phyloP scores from a whole-genome alignment of 2,888 invertebrate genomes.

The Latrodectus hesperus region DNA sequence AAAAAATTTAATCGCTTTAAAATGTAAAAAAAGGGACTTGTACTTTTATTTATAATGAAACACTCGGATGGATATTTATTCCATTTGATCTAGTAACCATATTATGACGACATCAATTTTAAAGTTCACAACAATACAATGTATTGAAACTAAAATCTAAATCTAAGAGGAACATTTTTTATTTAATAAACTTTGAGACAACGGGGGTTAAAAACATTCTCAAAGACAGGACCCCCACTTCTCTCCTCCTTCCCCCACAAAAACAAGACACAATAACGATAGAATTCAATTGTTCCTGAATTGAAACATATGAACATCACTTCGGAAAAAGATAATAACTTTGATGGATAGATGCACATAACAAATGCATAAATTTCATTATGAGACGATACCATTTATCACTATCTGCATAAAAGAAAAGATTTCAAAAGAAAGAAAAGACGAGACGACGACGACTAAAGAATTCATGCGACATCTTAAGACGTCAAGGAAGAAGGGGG shows the following conservation, averaged over 20 bases:
- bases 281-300: slow-evolving; percentile 38
- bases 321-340: slow-evolving; percentile 24
- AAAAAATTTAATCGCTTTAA: too few relatives aligned
- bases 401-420: slow-evolving; percentile 59
- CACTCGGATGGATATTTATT: too few relatives aligned
- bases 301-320: slow-evolving; percentile 54
- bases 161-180: too few relatives aligned
- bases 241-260: neutral
- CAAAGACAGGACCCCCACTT: neutral
- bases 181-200: too few relatives aligned
- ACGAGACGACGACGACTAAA: slow-evolving; percentile 9
- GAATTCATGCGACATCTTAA: slow-evolving; percentile 49
- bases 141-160: too few relatives aligned
- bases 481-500: slow-evolving; percentile 42
- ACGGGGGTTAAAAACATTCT: neutral
- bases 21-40: too few relatives aligned
- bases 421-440: slow-evolving; percentile 24
- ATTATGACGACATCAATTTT: too few relatives aligned
- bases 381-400: slow-evolving; percentile 56
- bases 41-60: too few relatives aligned
- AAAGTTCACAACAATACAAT: too few relatives aligned
- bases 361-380: slow-evolving; percentile 66
- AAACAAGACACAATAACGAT: slow-evolving; percentile 5
- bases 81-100: too few relatives aligned
- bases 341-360: slow-evolving; percentile 55